Base-by-base conservation (phyloP, 2,888 invertebrate species). In the Drosophila ezoana region DNA sequence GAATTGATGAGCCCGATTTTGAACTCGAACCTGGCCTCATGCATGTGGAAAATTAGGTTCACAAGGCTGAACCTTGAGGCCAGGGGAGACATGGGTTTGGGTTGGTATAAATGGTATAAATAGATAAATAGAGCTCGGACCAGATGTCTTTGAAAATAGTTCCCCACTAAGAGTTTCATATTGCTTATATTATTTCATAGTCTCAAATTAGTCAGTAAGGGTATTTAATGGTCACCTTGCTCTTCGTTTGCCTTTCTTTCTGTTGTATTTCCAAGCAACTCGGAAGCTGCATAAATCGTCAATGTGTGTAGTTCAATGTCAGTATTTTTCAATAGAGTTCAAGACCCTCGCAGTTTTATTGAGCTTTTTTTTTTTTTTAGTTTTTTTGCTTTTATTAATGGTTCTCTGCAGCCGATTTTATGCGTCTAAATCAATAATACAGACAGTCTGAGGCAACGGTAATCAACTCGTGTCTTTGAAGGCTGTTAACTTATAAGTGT, bases 371-470 rank as follows among this genome's bases (percentile, higher is more conserved):
- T 18, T 18, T 56, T 18, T 18, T 18, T 18, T 18, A 1, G 18
- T 18, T 18, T 2, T 18, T 18, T 45, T 20, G 47, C 16, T 48
- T 48, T 70, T 54, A 62, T 76, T 76, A 74, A 76, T 77, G 73
- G 67, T 67, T 85, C 79, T 81, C 67, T 72, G 69, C 72, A 71
- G 85, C 61, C 69, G 62, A 62, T 67, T 71, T 72, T 63, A 72
- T 81, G 87, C 82, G 82, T 84, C 73, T 62, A 87, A 84, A 87
- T 83, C 87, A 83, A 83, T 87, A 87, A 72, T 32, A 49, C 53
- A 51, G 47, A 56, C 66, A 56, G 58, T 37, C 54, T 41, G 66
- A 73, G 73, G 67, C 79, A 82, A 81, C 81, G 81, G 81, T 75
- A 72, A 85, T 73, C 85, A 85, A 74, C 72, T 70, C 66, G 82